Evolutionary conservation across 2,113 vertebrate genomes (phyloP).

Genomic region (Danio rerio): GRCz12tu NC_133198.1:49995501-49996000

Average conservation of each 20-base stretch:
- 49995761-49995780: slow-evolving; percentile 63
- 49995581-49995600: slow-evolving; percentile 56
- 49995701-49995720: slow-evolving; percentile 99
- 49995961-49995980: neutral
- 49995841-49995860: slow-evolving; percentile 97
- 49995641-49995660: too few species aligned
- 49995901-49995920: slow-evolving; percentile 52
- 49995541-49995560: slow-evolving; percentile 55
- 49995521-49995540: slow-evolving; percentile 29
- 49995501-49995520: neutral
- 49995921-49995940: slow-evolving; percentile 76
- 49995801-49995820: slow-evolving; percentile 70
- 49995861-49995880: slow-evolving; percentile 94
- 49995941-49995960: slow-evolving; percentile 67
- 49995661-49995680: slow-evolving; percentile 26
- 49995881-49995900: slow-evolving; percentile 66
- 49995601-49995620: slow-evolving; percentile 13
- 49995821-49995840: slow-evolving; percentile 81
- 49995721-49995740: slow-evolving; percentile 93
- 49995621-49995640: too few species aligned
- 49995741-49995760: slow-evolving; percentile 79
- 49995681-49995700: slow-evolving; percentile 93
- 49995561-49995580: slow-evolving; percentile 78
- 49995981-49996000: neutral
- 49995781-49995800: slow-evolving; percentile 63